A percentile compares a stretch with the other conserved stretches of the same genome.
These are phyloP conservation scores for Brachionus rubens DNA, from an alignment of 1,140 invertebrate genomes.

Conservation along the genomic window DNA sequence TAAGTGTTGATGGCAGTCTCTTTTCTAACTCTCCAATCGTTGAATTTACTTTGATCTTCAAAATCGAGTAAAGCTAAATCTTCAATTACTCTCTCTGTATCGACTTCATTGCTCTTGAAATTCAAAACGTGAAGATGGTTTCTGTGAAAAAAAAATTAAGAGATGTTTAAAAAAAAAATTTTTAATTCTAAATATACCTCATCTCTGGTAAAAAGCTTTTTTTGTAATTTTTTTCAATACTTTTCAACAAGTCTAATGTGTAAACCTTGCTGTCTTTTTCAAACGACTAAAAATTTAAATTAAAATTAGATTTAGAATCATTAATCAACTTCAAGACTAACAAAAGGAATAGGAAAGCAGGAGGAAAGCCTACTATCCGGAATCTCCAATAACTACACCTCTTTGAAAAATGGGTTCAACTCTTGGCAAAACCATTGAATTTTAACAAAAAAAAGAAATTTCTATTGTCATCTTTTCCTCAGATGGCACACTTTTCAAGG, in stretches of 20 bases:
- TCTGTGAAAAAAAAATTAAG: constrained; percentile 1
- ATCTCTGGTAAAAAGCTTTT: constrained; percentile 25
- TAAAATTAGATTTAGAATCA: constrained; percentile 16
- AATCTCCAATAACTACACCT: too few species aligned
- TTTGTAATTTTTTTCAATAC: constrained; percentile 46
- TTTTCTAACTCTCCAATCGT: constrained; percentile 45
- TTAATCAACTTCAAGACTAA: too few species aligned
- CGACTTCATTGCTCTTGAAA: constrained; percentile 35
- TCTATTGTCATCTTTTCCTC: too few species aligned
- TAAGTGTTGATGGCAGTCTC: constrained; percentile 44
- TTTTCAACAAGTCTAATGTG: constrained; percentile 32
- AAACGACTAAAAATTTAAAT: constrained; percentile 21
- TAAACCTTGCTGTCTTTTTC: constrained; percentile 44
- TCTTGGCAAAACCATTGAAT: too few species aligned
- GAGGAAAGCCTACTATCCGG: not conserved
- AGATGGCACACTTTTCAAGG: too few species aligned
- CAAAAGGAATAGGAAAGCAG: not conserved
- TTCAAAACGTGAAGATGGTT: constrained; percentile 40
- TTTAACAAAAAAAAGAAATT: too few species aligned
- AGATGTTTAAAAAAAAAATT: not conserved
- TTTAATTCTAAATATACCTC: not conserved
- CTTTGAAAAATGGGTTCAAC: too few species aligned
- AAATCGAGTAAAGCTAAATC: constrained; percentile 35
- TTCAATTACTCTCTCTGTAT: constrained; percentile 45
- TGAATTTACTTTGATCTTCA: constrained; percentile 26